phyloP scores from a whole-genome alignment of 2,113 vertebrate genomes.

The Chauna torquata region DNA sequence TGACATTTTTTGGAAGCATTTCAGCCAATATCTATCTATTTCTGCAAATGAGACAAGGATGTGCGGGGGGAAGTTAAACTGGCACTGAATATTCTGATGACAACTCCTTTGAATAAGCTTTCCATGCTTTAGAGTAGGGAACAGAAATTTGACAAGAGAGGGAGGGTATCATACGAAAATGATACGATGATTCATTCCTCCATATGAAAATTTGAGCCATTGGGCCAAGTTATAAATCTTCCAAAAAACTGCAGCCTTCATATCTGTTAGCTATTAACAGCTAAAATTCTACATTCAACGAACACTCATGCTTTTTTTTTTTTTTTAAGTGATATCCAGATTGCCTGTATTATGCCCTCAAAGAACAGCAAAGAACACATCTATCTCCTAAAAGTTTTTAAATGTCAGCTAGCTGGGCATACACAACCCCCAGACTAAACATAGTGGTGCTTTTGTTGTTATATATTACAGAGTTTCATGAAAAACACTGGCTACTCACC shows the following conservation, averaged over 20 bases:
- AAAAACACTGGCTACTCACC: neutral
- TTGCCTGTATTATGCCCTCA: constrained; percentile 20
- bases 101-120: neutral
- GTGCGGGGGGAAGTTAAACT: neutral
- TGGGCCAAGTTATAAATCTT: constrained; percentile 8
- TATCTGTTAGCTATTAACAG: constrained; percentile 22
- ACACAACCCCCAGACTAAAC: neutral
- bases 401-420: neutral
- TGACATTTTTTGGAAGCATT: neutral
- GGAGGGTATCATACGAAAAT: neutral
- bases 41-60: neutral
- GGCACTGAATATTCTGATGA: neutral
- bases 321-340: neutral
- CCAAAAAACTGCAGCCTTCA: neutral
- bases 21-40: neutral
- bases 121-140: neutral
- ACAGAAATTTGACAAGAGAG: neutral
- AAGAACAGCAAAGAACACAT: neutral
- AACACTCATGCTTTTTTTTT: neutral
- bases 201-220: constrained; percentile 16
- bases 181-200: neutral
- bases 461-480: neutral
- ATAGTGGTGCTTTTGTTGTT: neutral
- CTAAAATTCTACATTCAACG: neutral
- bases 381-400: neutral